phyloP scores from a whole-genome alignment of 2,888 invertebrate genomes.

The Eristalinus aeneus region DNA sequence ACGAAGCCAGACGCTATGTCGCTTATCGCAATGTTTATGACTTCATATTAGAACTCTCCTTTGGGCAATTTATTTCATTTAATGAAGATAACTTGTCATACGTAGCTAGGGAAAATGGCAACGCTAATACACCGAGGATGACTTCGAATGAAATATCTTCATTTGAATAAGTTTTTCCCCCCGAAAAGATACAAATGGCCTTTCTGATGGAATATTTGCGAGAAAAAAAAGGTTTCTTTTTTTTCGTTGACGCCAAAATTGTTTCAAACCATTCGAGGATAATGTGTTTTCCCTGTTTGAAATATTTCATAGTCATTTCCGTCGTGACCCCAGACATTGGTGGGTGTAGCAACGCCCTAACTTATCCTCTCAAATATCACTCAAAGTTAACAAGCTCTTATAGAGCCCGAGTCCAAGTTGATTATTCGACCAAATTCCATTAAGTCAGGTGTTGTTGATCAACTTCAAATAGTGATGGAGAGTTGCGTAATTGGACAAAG shows the following conservation, averaged over 20 bases:
- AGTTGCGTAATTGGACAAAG: no score
- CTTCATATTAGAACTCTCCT: constrained; percentile 68
- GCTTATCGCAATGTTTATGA: constrained; percentile 68
- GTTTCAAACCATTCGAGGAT: background rate
- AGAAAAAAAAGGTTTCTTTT: background rate
- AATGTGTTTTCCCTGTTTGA: background rate
- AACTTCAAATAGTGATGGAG: no score
- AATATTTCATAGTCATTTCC: background rate
- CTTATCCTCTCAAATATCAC: background rate
- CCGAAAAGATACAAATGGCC: background rate
- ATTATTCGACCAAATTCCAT: no score
- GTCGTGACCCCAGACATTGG: background rate
- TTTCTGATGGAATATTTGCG: background rate
- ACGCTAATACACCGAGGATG: constrained; percentile 48
- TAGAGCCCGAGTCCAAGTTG: no score
- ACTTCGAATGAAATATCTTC: constrained; percentile 56
- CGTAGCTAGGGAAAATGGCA: constrained; percentile 48
- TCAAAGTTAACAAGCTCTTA: background rate
- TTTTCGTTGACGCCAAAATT: background rate
- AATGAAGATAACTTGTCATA: constrained; percentile 71
- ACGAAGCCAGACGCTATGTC: constrained; percentile 65
- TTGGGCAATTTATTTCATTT: constrained; percentile 70
- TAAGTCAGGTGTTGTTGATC: no score
- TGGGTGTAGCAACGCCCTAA: background rate
- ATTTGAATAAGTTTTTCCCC: constrained; percentile 33